A percentile compares a stretch with the other conserved stretches of the same genome.
phyloP scores from a whole-genome alignment of 2,888 invertebrate genomes.

The Pterostichus niger region DNA sequence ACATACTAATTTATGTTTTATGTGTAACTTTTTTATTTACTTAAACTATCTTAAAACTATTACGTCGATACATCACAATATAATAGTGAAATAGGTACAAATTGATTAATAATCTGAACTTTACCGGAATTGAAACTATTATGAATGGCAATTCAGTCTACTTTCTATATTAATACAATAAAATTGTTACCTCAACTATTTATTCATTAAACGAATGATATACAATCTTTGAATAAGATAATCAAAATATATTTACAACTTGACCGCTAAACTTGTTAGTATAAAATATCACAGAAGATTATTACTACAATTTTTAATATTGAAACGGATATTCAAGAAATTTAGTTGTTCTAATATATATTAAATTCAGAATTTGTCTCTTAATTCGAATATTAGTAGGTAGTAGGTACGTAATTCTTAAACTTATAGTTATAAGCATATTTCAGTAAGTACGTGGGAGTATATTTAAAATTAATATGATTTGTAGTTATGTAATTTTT shows the following conservation, averaged over 20 bases:
- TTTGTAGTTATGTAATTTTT: not conserved
- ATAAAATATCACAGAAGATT: conserved; percentile 54
- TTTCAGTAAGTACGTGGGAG: conserved; percentile 44
- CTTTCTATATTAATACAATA: conserved; percentile 1
- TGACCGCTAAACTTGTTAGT: conserved; percentile 45
- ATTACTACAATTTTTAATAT: conserved; percentile 21
- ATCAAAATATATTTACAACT: conserved; percentile 46
- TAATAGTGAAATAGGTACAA: conserved; percentile 33
- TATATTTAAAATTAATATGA: not conserved
- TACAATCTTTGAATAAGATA: conserved; percentile 29
- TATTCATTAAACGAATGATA: conserved; percentile 14
- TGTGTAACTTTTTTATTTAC: conserved; percentile 19
- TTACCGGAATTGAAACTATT: conserved; percentile 16
- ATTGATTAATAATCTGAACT: conserved; percentile 17
- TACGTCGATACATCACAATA: conserved; percentile 51
- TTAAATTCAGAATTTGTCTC: not conserved
- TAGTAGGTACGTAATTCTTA: not conserved
- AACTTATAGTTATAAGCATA: conserved; percentile 34
- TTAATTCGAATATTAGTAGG: conserved; percentile 12
- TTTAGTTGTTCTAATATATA: conserved; percentile 12
- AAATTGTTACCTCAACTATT: conserved; percentile 31
- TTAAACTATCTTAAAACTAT: conserved; percentile 28
- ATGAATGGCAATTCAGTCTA: conserved; percentile 40
- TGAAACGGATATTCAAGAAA: conserved; percentile 9
- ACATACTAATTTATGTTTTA: conserved; percentile 39